Evolutionary conservation across 2,797 vertebrate species (phyloP).

Genomic region (Betta splendens): DNA sequence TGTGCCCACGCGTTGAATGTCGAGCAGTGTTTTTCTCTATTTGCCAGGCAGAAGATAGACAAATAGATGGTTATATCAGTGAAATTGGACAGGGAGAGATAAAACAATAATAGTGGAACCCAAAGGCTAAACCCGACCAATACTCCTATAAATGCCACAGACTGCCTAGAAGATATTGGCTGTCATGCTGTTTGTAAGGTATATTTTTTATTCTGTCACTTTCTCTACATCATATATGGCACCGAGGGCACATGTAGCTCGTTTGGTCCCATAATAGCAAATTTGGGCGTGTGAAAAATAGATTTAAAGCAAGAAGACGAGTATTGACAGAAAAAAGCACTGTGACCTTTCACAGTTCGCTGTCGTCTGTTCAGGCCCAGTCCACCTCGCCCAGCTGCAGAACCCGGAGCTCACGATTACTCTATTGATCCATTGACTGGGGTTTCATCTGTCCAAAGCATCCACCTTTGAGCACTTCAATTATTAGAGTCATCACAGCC

Average conservation of each 20-base stretch:
- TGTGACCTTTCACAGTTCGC: constrained; percentile 49
- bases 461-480: constrained; percentile 80
- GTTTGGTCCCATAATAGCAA: constrained; percentile 41
- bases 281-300: constrained; percentile 37
- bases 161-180: constrained; percentile 41
- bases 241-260: constrained; percentile 32
- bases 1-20: constrained; percentile 60
- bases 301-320: constrained; percentile 43
- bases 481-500: constrained; percentile 81
- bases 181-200: constrained; percentile 54
- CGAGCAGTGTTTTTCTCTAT: constrained; percentile 68
- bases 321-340: constrained; percentile 31
- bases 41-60: constrained; percentile 60
- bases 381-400: constrained; percentile 56
- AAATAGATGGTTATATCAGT: constrained; percentile 66
- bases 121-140: constrained; percentile 55
- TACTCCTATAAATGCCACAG: constrained; percentile 51
- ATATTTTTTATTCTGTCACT: constrained; percentile 57
- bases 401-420: constrained; percentile 77
- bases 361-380: constrained; percentile 32
- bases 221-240: constrained; percentile 47
- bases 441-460: constrained; percentile 77
- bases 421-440: constrained; percentile 78
- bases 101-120: constrained; percentile 62
- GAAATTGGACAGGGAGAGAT: constrained; percentile 53